These are phyloP conservation scores for Phoebastria nigripes DNA, from an alignment of 2,797 vertebrate genomes.

Conservation along the genomic window DNA sequence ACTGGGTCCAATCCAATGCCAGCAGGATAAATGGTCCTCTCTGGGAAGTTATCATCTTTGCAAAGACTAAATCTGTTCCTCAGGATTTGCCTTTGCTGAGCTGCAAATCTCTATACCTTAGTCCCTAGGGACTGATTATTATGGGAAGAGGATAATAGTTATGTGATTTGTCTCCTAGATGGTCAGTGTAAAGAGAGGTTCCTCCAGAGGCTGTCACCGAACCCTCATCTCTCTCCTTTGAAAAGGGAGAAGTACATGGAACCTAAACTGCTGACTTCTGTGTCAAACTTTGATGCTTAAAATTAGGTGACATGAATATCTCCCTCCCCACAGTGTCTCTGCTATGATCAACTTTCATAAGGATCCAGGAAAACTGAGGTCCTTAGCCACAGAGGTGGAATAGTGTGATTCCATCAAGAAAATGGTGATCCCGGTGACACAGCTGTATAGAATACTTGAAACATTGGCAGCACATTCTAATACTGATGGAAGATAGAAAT, in stretches of 20 bases:
- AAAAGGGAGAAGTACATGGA: not conserved
- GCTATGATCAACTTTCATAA: not conserved
- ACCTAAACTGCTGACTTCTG: not conserved
- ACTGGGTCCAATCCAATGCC: not conserved
- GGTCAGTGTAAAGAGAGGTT: not conserved
- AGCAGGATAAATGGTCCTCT: not conserved
- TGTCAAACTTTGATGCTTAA: not conserved
- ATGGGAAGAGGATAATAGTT: not conserved
- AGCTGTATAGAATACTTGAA: not conserved
- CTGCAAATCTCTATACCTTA: not conserved
- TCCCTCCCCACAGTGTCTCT: not conserved
- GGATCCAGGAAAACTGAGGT: not conserved
- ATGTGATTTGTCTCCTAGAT: not conserved
- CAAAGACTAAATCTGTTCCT: not conserved
- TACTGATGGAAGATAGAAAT: not conserved
- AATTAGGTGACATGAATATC: not conserved
- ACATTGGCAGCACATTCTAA: not conserved
- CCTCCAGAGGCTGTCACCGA: not conserved
- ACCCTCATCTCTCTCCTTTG: not conserved
- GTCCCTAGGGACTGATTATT: not conserved
- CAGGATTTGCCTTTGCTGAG: not conserved
- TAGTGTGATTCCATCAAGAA: not conserved
- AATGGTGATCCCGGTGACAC: not conserved
- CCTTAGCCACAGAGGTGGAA: not conserved
- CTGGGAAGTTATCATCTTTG: not conserved